Evolutionary conservation across 2,888 invertebrate species (phyloP), one percentile per base, ranked within the genome.

Genomic region (Agrotis segetum): DNA sequence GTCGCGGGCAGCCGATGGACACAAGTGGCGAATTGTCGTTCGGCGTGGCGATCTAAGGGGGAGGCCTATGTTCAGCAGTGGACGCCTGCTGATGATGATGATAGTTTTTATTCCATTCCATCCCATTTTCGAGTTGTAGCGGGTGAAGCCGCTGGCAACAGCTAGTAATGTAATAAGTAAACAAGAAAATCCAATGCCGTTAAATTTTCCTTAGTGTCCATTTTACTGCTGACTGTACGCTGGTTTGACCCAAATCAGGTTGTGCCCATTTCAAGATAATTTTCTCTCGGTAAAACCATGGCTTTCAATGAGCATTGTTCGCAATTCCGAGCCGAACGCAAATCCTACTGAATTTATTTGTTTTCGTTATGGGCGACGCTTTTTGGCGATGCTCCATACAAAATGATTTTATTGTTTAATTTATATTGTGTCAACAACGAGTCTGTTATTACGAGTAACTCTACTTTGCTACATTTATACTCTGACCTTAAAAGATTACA

Each of bases 281-380:
- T 79, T 73, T 63, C 59, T 67, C 62, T 50, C n/a, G 0, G 59
- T 62, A 62, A 72, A 53, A 62, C 67, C 79, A 60, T 73, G 74
- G 62, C 62, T 72, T 71, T 72, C 46, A 73, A 79, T 55, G 62
- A 62, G 17, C 67, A 73, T 67, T 79, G 59, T 73, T 62, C 21
- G 44, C 50, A 29, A 77, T 67, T 67, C 44, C 53, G 44, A 53
- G 53, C 66, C 44, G 46, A 78, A 78, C 44, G 44, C 66, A 73
- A 77, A 77, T 79, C 74, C 47, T 6, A n/a, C 55, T 59, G 46
- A 73, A 77, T 73, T 76, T 66, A 79, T 79, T 79, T 50, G 58
- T 65, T 78, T 64, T 47, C 58, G 14, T 58, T 53, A 59, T n/a
- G 49, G 34, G n/a, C 60, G 55, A 40, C 34, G 46, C 34, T 17